Base-by-base conservation (phyloP, 2,113 vertebrate genomes). In the Actenoides lindsayi region DNA sequence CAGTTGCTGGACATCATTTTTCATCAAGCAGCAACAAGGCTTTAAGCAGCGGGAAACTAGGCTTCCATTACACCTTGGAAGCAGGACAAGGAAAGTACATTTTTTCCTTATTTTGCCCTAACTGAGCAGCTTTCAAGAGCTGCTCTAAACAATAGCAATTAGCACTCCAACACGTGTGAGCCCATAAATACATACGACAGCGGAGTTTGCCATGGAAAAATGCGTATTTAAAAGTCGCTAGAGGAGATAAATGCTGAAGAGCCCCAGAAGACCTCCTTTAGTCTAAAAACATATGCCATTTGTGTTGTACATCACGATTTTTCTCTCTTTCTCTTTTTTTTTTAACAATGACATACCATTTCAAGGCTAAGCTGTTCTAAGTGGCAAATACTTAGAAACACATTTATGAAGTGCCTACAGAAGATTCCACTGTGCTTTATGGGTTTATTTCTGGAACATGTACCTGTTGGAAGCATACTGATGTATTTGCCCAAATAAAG, bases 121-220 rank as follows among this genome's bases (percentile, higher is more conserved):
- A 79, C 41, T 57, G 83, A 95, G 74, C 53, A 87, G 69, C 75
- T 92, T 92, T 87, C 74, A 73, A 77, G 90, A 80, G 92, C 10
- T 69, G 11, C 37, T 85, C 75, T 65, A 90, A 93, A 95, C 85
- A 96, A 59, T 33, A 90, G 78, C 78, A 95, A 94, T 96, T 95
- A 96, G 83, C 68, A 62, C 48, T 74, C 79, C 64, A 42, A 37
- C 42, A 71, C 13, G 59, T 65, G 82, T 80, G 75, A 96, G 85
- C 74, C 50, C 59, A 92, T 77, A 91, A 93, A 88, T 90, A 82
- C 42, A 69, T 15, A 25, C 42, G 74, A 23, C 2, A 3, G 62
- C 33, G 54, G 46, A 94, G 59, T 53, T 83, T 8, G 8, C 54
- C 78, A 31, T 0, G 1, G 64, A 93, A 80, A 53, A 86, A 78